These are phyloP conservation scores for Stegastes partitus DNA, from an alignment of 2,113 vertebrate genomes.

Conservation along the genomic window DNA sequence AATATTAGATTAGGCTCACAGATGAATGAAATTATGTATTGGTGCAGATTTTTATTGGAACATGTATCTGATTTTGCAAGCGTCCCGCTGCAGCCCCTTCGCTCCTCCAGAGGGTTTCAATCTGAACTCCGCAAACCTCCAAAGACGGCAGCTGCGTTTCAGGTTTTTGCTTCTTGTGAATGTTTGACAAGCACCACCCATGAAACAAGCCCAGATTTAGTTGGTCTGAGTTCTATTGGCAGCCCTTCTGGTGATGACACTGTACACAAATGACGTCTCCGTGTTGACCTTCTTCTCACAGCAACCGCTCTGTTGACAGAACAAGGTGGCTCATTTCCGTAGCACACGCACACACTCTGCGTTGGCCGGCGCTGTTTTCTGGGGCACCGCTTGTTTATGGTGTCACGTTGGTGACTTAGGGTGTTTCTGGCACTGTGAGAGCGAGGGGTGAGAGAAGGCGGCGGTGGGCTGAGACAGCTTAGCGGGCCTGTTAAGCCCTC, in stretches of 20 bases:
- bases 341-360: constrained; percentile 51
- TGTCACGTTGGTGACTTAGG: constrained; percentile 66
- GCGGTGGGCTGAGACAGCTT: constrained; percentile 58
- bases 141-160: constrained; percentile 57
- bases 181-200: constrained; percentile 67
- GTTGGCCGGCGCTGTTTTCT: constrained; percentile 66
- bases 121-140: constrained; percentile 39
- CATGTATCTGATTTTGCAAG: constrained; percentile 45
- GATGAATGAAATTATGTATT: constrained; percentile 48
- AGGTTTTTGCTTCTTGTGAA: constrained; percentile 62
- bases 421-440: constrained; percentile 74
- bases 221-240: constrained; percentile 58
- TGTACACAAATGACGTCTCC: constrained; percentile 65
- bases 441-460: constrained; percentile 60
- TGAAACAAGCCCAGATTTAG: constrained; percentile 57
- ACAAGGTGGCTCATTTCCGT: constrained; percentile 72
- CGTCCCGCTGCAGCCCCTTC: background rate
- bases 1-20: constrained; percentile 47
- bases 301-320: constrained; percentile 70
- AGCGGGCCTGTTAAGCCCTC: constrained; percentile 72
- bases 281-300: constrained; percentile 61
- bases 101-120: constrained; percentile 16
- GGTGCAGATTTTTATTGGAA: constrained; percentile 44
- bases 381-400: constrained; percentile 75
- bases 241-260: constrained; percentile 61